Evolutionary conservation across 1,140 invertebrate species (phyloP).

Genomic region (Pentalonia nigronervosa): DNA sequence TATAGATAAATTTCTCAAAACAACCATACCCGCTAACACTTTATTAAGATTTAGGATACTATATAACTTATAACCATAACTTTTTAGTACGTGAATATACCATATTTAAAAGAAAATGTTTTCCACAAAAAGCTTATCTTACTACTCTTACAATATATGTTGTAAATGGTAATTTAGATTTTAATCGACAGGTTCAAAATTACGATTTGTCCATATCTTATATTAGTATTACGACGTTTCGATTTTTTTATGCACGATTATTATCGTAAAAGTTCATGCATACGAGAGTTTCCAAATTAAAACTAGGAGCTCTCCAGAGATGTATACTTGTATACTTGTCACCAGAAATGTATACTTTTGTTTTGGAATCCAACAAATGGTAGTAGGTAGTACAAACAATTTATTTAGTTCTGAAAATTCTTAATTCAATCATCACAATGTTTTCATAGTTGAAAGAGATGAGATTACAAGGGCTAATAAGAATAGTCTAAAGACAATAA

Average conservation of each 20-base stretch:
- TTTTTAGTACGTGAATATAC: not conserved
- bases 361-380: not conserved
- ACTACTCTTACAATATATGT: not conserved
- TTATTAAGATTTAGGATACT: not conserved
- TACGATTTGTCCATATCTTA: not conserved
- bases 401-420: not conserved
- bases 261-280: not conserved
- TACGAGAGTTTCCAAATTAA: not conserved
- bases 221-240: not conserved
- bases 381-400: not conserved
- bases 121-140: not conserved
- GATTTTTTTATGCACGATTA: not conserved
- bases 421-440: not conserved
- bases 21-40: not conserved
- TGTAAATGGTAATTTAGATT: not conserved
- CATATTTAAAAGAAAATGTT: not conserved
- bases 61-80: not conserved
- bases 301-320: not conserved
- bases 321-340: not conserved
- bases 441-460: not conserved
- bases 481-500: not conserved
- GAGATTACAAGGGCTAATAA: not conserved
- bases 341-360: not conserved
- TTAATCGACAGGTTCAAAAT: not conserved
- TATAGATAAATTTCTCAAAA: not conserved